These are phyloP conservation scores for Mesoligia furuncula DNA, from an alignment of 2,888 invertebrate species.

Conservation along the genomic window DNA sequence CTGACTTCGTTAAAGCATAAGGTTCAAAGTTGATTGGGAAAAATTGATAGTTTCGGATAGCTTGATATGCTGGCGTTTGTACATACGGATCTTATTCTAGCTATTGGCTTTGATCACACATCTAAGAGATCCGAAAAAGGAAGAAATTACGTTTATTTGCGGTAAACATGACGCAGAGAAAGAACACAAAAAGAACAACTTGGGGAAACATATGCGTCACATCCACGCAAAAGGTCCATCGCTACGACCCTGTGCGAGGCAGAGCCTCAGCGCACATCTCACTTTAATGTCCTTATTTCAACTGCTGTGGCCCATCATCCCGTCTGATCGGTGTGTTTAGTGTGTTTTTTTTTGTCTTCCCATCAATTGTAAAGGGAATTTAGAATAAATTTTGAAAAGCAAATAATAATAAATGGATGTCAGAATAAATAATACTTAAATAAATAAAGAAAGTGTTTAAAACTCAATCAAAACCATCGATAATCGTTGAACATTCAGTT, in stretches of 20 bases:
- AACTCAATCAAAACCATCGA: neutral
- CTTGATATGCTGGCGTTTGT: no score
- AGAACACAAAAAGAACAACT: no score
- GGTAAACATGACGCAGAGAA: no score
- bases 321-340: neutral
- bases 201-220: no score
- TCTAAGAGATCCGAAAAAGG: neutral
- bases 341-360: neutral
- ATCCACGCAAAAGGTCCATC: no score
- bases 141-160: no score
- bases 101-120: neutral
- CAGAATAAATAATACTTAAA: neutral
- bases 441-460: neutral
- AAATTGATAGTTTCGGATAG: no score
- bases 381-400: neutral
- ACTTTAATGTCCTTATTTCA: neutral
- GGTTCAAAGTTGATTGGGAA: no score
- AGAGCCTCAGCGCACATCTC: no score
- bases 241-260: no score
- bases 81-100: neutral
- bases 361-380: neutral
- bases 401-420: neutral
- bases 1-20: no score
- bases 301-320: neutral
- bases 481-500: conserved; percentile 7